Evolutionary conservation across 2,797 vertebrate species (phyloP), one percentile per base, ranked within the genome.

Genomic region (Psittacula echo): DNA sequence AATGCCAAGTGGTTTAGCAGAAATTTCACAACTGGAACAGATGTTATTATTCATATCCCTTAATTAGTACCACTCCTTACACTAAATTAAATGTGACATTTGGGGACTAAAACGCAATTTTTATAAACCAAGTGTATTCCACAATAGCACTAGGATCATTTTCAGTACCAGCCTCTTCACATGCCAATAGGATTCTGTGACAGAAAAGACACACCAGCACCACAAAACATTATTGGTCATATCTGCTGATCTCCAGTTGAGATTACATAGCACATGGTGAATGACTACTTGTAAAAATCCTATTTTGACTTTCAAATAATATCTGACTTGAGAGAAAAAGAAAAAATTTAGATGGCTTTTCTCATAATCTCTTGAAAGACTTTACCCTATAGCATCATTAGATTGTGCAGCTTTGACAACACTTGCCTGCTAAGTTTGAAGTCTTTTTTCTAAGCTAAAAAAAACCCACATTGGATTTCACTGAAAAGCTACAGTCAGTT

Each of bases 391-490:
- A 65, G 20, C 27, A 74, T 7, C 6, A n/a, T 22, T 60, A 76
- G 19, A 5, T 13, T 34, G 8, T 19, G 17, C 32, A 66, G 20
- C 19, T 84, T 68, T 2, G 2, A 67, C 17, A 67, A 6, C 2
- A 4, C 24, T 60, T 85, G 10, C 30, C 32, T 79, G 27, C 11
- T 3, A 3, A 75, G 22, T 62, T 44, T 37, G 7, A 54, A 60
- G 16, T 29, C 32, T 30, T 87, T 64, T 27, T 83, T 58, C 24
- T 61, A 65, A 73, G 29, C 0, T 37, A 77, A 61, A 75, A 68
- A 44, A 16, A 1, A 0, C 4, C 5, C 22, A 81, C 0, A 0
- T 0, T 53, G 7, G 8, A 78, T 62, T 90, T 67, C 32, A 68
- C 21, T 27, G 18, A 81, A 90, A 75, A 70, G 30, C 32, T 70